These are phyloP conservation scores for Myotis yumanensis DNA, from an alignment of 2,113 vertebrate genomes.

Conservation along the genomic window DNA sequence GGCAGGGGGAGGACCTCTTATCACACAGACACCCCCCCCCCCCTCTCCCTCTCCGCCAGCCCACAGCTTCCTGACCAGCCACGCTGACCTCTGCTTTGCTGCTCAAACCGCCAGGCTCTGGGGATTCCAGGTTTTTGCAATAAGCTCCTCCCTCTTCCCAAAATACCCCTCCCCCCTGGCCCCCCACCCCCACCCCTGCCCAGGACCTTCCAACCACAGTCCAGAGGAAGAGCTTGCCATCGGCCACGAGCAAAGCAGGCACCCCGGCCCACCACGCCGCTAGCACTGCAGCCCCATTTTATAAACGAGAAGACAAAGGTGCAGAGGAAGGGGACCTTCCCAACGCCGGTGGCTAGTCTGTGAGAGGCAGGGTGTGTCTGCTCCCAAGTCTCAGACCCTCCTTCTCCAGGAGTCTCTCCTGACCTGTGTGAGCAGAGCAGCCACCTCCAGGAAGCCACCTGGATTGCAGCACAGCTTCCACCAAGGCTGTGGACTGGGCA, in stretches of 20 bases:
- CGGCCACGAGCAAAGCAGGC: not conserved
- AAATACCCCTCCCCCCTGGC: too few relatives aligned
- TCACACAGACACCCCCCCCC: not conserved
- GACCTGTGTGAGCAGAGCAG: too few relatives aligned
- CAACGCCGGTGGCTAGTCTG: accelerated
- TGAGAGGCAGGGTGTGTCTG: not conserved
- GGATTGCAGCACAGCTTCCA: not conserved
- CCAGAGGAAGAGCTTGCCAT: not conserved
- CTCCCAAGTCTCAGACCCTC: too few relatives aligned
- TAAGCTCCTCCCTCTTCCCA: not conserved
- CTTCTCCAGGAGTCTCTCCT: not conserved
- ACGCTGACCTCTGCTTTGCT: not conserved
- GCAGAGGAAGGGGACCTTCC: not conserved
- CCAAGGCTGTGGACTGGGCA: not conserved
- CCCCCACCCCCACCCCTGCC: not conserved
- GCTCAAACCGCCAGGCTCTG: not conserved
- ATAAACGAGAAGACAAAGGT: not conserved
- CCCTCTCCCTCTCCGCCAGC: not conserved
- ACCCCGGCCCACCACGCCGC: too few relatives aligned
- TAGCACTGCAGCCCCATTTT: accelerated
- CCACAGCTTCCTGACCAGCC: not conserved
- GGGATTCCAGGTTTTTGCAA: not conserved
- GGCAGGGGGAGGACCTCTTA: too few relatives aligned
- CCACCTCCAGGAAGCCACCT: not conserved
- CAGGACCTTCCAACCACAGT: not conserved